These are phyloP conservation scores for Vidua macroura DNA, from an alignment of 2,113 vertebrate genomes.

Conservation along the genomic window DNA sequence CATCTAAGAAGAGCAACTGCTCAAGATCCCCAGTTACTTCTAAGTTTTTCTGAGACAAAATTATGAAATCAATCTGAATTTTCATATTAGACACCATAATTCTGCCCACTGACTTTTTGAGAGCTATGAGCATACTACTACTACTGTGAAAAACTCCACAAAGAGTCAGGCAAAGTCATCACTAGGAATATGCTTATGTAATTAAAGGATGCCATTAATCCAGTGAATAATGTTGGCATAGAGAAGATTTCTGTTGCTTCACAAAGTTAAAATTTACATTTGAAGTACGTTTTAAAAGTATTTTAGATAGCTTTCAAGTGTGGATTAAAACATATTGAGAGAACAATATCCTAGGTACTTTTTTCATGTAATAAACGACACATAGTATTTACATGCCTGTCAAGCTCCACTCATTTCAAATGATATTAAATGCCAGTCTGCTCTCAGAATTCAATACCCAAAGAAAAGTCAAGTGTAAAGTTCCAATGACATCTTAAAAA, in stretches of 20 bases:
- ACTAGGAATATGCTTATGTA: neutral
- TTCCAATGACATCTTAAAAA: neutral
- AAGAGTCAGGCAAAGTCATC: neutral
- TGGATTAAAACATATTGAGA: neutral
- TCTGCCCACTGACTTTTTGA: neutral
- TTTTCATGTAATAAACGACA: neutral
- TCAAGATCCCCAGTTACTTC: neutral
- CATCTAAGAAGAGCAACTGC: neutral
- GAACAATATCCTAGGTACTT: neutral
- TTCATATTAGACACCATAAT: neutral
- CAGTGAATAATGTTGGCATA: neutral
- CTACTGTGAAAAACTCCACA: neutral
- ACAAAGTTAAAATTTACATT: neutral
- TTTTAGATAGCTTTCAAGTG: neutral
- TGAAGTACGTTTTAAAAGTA: neutral
- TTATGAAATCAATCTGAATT: neutral
- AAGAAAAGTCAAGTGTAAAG: conserved; percentile 8
- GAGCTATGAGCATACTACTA: neutral
- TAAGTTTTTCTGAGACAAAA: neutral
- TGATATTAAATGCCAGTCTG: neutral
- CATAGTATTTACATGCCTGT: neutral
- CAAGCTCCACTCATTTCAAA: neutral
- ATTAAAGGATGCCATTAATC: neutral
- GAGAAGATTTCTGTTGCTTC: neutral
- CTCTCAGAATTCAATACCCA: neutral